phyloP scores from a whole-genome alignment of 2,113 vertebrate genomes.

The Mohoua ochrocephala region DNA sequence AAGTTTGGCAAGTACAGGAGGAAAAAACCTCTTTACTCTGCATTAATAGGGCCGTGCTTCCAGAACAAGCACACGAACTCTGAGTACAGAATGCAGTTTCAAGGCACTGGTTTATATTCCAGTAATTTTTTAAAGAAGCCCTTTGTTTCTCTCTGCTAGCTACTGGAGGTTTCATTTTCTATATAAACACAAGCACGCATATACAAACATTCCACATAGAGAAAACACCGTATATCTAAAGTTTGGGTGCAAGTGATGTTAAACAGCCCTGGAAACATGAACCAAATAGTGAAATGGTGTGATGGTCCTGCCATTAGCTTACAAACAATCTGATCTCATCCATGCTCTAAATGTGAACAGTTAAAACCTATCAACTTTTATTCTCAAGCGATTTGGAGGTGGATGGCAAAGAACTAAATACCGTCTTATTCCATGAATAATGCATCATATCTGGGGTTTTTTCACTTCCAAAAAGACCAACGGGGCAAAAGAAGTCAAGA shows the following conservation, averaged over 20 bases:
- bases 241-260: background rate
- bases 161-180: background rate
- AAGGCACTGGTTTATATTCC: background rate
- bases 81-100: background rate
- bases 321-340: background rate
- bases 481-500: background rate
- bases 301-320: background rate
- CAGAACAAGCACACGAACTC: background rate
- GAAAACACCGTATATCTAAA: background rate
- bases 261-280: background rate
- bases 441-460: accelerated
- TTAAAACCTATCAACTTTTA: background rate
- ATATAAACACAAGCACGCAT: background rate
- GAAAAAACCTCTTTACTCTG: background rate
- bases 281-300: background rate
- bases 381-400: background rate
- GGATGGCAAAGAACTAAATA: background rate
- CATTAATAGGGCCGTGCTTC: background rate
- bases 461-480: background rate
- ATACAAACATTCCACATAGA: background rate
- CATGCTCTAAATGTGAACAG: background rate
- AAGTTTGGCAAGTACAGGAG: background rate
- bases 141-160: background rate
- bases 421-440: background rate
- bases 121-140: background rate